These are phyloP conservation scores for Crotalus viridis DNA, from an alignment of 2,113 vertebrate species.

Conservation along the genomic window DNA sequence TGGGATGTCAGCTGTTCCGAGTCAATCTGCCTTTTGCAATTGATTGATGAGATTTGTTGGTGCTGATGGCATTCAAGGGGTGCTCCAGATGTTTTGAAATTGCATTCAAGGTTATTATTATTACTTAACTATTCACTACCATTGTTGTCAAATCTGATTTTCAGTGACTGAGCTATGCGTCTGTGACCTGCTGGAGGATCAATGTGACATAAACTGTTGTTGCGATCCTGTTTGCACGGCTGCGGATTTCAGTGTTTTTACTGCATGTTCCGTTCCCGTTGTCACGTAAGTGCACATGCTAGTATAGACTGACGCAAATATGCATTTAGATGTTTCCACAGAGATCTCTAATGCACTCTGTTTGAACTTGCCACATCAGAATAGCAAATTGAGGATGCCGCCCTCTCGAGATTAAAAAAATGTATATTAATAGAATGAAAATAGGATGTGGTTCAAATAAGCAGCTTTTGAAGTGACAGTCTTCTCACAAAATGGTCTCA, in stretches of 20 bases:
- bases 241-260: constrained; percentile 75
- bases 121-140: background rate
- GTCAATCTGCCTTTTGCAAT: background rate
- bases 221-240: constrained; percentile 79
- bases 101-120: background rate
- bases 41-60: background rate
- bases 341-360: background rate
- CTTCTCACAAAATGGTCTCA: background rate
- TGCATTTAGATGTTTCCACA: background rate
- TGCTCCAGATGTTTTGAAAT: background rate
- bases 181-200: constrained; percentile 75
- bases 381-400: background rate
- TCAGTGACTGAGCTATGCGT: constrained; percentile 75
- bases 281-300: constrained; percentile 70
- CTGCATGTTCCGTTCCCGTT: constrained; percentile 71
- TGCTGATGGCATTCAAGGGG: background rate
- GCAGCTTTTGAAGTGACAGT: background rate
- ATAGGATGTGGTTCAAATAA: background rate
- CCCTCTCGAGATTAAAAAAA: background rate
- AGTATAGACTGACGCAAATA: background rate
- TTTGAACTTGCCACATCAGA: background rate
- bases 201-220: constrained; percentile 82
- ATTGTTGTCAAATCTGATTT: background rate
- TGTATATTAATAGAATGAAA: background rate
- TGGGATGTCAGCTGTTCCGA: background rate